Base-by-base conservation (phyloP, 2,797 vertebrate genomes). In the Artibeus jamaicensis region DNA sequence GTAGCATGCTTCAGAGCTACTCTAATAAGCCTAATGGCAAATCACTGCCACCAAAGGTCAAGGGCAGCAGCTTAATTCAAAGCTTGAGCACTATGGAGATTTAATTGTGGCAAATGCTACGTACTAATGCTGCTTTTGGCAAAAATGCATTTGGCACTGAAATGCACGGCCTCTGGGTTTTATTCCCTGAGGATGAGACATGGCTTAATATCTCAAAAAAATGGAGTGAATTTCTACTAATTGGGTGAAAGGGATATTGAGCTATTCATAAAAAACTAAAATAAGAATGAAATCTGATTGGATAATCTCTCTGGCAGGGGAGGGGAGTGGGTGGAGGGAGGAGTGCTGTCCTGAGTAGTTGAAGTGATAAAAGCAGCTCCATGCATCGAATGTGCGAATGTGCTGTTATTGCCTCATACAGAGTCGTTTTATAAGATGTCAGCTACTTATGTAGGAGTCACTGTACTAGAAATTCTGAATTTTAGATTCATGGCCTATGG, bases 21-120 rank as follows among this genome's bases (percentile, higher is more conserved):
- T 97, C 93, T 97, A 98, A 97, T 96, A 97, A 98, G 95, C 91
- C 95, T 97, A 97, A 98, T 96, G 97, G 93, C 94, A 98, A 98
- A 97, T 97, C 93, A 87, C 1, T 62, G 92, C 26, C 6, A 90
- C 91, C 95, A 97, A 98, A 98, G 98, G 98, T 98, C 97, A 98
- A 32, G 55, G 97, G 81, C 96, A 98, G 95, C 88, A 97, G 79
- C 88, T 97, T 98, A 97, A 98, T 97, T 96, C 98, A 97, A 97
- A 98, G 92, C 92, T 96, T 92, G 93, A 95, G 91, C 87, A 97
- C 96, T 96, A 95, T 86, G 97, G 96, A 89, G 97, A 97, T 97
- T 98, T 98, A 97, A 97, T 92, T 97, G 93, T 96, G 57, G 91
- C 94, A 98, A 98, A 98, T 95, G 93, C 85, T 68, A 79, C 39